Base-by-base conservation (phyloP, 2,113 vertebrate genomes). In the Phodopus roborovskii region DNA sequence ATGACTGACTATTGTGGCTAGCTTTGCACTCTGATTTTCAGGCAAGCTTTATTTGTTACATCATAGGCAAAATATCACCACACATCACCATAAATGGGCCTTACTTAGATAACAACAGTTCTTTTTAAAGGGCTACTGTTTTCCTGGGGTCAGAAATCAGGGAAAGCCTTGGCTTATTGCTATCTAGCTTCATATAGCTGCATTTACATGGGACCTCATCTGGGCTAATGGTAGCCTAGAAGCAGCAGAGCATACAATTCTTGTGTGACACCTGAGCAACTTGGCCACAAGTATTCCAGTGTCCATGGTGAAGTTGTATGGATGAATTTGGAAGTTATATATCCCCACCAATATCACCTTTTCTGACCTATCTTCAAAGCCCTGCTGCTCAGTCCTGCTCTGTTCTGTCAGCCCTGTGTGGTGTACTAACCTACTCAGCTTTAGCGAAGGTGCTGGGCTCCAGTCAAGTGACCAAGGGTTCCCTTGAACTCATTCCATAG, bases 241-340 rank as follows among this genome's bases (percentile, higher is more conserved):
- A n/a, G 22, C 68, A 19, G 6, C 33, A 24, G 22, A 24, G 45
- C 42, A 22, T 20, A 24, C 20, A 4, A 26, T 56, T 16, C 45
- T 39, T 13, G 11, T 1, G 0, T 19, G 17, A 33, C 1, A 4
- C 24, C 36, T 17, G 7, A 64, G n/a, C 24, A 24, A 53, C 8
- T 71, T n/a, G 22, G 13, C 16, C 11, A 2, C 16, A 10, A 13
- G 9, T 24, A 24, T 82, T 82, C 19, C 68, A 73, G 60, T 50
- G 74, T 58, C 48, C 84, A 30, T 15, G 3, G 42, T 42, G 33
- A 81, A 2, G 22, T 24, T 20, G 3, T 24, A 4, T 74, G 22
- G 24, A 9, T 62, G 81, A 45, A 62, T 15, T 15, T 17, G 30
- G 42, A 30, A 4, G n/a, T 16, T 19, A 30, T 2, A 8, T 39